Conservation (phyloP, 2,888 invertebrate genomes). For the Lumbricus terrestris region DNA sequence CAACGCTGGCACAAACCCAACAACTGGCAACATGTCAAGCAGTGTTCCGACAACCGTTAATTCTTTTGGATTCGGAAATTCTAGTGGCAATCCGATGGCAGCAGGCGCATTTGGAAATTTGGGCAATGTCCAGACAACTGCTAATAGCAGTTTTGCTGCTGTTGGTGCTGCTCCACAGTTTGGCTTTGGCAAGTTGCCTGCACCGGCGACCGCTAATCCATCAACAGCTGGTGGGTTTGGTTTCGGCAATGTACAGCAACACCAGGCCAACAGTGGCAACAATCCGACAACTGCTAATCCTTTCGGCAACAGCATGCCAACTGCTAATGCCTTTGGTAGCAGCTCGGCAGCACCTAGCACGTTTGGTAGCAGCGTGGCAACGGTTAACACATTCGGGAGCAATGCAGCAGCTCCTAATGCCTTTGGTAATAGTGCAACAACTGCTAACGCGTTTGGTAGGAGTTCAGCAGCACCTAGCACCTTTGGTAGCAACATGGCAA, state of each 20-base stretch:
- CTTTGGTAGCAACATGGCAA: background rate
- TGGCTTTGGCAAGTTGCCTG: background rate
- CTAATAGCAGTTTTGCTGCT: background rate
- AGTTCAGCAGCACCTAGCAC: background rate
- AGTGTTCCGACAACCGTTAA: background rate
- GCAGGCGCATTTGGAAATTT: background rate
- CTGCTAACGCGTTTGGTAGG: background rate
- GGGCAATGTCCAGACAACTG: background rate
- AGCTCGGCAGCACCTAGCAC: background rate
- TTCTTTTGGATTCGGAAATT: background rate
- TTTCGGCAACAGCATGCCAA: background rate
- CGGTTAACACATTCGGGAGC: background rate
- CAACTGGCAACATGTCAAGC: background rate
- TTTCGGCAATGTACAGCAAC: too few relatives aligned
- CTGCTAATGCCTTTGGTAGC: background rate
- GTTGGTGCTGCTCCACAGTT: background rate
- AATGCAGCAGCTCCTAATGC: background rate
- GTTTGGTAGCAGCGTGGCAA: background rate
- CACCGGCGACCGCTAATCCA: background rate
- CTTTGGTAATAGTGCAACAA: background rate
- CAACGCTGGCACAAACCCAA: background rate
- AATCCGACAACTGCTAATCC: background rate
- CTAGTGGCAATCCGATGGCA: background rate
- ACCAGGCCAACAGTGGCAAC: too few relatives aligned
- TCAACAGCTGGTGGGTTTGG: too few relatives aligned